Evolutionary conservation across 2,888 invertebrate genomes (phyloP).

Genomic region (Thyatira batis): DNA sequence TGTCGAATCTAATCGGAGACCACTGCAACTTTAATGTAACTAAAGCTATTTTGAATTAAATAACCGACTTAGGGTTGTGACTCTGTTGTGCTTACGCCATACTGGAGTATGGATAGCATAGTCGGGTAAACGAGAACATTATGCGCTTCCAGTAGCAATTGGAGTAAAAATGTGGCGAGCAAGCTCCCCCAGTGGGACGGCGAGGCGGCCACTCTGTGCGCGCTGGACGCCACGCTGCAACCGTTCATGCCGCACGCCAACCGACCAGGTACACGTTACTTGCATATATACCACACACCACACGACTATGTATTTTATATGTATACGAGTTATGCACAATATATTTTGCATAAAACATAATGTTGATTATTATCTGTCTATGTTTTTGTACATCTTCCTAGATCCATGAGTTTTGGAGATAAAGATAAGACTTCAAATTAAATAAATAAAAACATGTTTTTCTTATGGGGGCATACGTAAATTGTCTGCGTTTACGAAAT

Average conservation of each 20-base stretch:
- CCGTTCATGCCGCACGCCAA: constrained; percentile 55
- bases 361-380: too few relatives aligned
- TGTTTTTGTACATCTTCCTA: too few relatives aligned
- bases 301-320: too few relatives aligned
- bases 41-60: not conserved
- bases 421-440: too few relatives aligned
- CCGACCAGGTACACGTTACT: constrained; percentile 55
- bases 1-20: not conserved
- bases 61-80: too few relatives aligned
- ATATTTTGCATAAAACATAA: too few relatives aligned
- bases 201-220: constrained; percentile 70
- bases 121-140: not conserved
- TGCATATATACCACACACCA: constrained; percentile 8
- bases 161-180: constrained; percentile 68
- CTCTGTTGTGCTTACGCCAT: not conserved
- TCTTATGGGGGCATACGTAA: too few relatives aligned
- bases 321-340: too few relatives aligned
- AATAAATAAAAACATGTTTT: too few relatives aligned
- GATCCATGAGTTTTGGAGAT: too few relatives aligned
- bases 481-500: too few relatives aligned
- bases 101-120: not conserved
- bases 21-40: not conserved
- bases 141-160: constrained; percentile 73
- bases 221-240: constrained; percentile 56
- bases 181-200: constrained; percentile 75